A percentile compares a stretch with the other conserved stretches of the same genome.
These are phyloP conservation scores for Dendronephthya gigantea DNA, from an alignment of 64 coral and sea anemone genomes.

Conservation along the genomic window DNA sequence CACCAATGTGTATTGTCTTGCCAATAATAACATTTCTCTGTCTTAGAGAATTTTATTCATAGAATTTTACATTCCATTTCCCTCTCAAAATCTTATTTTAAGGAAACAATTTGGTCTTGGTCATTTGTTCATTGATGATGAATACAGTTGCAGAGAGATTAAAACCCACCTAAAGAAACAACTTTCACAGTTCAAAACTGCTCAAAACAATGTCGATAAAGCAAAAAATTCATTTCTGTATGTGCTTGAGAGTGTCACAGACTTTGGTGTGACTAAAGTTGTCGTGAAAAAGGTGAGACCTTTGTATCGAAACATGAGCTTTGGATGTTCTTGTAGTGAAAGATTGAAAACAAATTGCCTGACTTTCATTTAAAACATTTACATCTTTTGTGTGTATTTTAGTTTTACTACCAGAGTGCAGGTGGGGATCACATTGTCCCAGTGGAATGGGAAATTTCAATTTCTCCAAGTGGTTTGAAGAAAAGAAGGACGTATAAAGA, in stretches of 20 bases:
- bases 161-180: constrained; percentile 1
- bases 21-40: too few species aligned
- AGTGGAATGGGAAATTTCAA: background rate
- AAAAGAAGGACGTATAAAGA: constrained; percentile 8
- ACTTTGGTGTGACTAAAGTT: constrained; percentile 11
- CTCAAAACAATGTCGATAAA: background rate
- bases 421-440: background rate
- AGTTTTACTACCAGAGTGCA: background rate
- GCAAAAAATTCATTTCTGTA: constrained; percentile 4
- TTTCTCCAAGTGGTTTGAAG: constrained; percentile 1
- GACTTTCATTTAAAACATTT: too few species aligned
- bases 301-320: background rate
- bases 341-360: too few species aligned
- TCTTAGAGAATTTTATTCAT: too few species aligned
- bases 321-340: too few species aligned
- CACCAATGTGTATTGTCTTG: background rate
- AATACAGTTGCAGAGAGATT: background rate
- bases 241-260: background rate
- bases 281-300: background rate
- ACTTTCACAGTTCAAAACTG: background rate
- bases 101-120: background rate
- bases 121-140: background rate
- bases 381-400: too few species aligned
- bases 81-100: background rate
- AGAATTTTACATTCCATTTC: too few species aligned